Evolutionary conservation across 2,888 invertebrate genomes (phyloP).

Genomic region (Tortricodes alternella): DNA sequence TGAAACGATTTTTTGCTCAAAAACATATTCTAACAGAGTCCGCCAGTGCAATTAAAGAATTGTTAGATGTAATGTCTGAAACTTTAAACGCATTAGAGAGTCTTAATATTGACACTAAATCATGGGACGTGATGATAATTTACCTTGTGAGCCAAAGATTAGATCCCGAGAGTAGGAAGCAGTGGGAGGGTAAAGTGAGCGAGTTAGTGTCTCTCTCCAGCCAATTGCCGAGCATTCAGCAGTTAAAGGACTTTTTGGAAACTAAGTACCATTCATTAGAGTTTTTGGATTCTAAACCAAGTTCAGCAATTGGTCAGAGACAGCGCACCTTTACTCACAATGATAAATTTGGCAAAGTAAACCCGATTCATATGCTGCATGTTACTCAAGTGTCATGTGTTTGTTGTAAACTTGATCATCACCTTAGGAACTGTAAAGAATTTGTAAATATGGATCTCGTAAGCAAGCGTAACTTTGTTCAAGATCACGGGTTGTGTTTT

Average conservation of each 20-base stretch:
- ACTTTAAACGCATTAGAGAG: constrained; percentile 1
- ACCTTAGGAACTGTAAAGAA: constrained; percentile 1
- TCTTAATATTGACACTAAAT: neutral
- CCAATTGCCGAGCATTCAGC: neutral
- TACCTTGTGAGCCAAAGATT: constrained; percentile 1
- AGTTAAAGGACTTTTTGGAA: constrained; percentile 21
- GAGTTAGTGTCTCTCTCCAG: neutral
- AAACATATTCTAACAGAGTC: constrained; percentile 29
- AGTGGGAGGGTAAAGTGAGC: constrained; percentile 4
- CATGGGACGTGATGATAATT: constrained; percentile 17
- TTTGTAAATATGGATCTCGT: neutral
- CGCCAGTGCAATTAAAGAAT: constrained; percentile 11
- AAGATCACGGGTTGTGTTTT: constrained; percentile 3
- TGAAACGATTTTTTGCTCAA: constrained; percentile 32
- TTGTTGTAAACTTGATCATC: neutral
- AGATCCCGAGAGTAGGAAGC: constrained; percentile 6
- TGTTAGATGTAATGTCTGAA: neutral
- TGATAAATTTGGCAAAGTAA: neutral
- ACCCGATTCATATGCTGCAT: neutral
- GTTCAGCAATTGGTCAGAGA: neutral
- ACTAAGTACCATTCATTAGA: constrained; percentile 18
- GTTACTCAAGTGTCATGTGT: neutral
- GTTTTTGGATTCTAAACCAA: constrained; percentile 17
- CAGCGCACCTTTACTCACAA: neutral
- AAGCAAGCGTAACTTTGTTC: neutral